phyloP scores from a whole-genome alignment of 1,140 invertebrate genomes.

The Anoplolepis gracilipes region DNA sequence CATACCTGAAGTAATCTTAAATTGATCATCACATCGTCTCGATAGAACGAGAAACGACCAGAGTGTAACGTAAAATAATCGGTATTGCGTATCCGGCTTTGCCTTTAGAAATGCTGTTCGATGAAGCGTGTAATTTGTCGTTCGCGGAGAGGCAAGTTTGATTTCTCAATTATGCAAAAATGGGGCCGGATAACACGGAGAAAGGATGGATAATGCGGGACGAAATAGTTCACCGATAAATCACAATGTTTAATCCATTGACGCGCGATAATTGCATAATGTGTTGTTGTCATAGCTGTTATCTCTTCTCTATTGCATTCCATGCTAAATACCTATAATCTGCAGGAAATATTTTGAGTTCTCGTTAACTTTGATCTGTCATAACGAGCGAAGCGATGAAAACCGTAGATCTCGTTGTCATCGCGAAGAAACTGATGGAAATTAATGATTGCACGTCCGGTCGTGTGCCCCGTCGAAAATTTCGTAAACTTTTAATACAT shows the following conservation, averaged over 20 bases:
- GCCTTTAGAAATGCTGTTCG: constrained; percentile 35
- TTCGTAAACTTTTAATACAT: constrained; percentile 50
- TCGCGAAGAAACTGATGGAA: constrained; percentile 57
- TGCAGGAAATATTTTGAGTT: not conserved
- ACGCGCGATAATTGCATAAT: not conserved
- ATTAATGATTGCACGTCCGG: constrained; percentile 60
- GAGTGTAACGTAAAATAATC: constrained; percentile 32
- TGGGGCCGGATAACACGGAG: not conserved
- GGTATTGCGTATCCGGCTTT: constrained; percentile 32
- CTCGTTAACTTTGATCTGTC: constrained; percentile 28
- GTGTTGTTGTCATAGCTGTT: not conserved
- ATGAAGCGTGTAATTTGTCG: constrained; percentile 50
- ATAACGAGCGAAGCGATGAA: constrained; percentile 32
- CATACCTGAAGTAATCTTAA: constrained; percentile 40
- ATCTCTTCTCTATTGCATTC: not conserved
- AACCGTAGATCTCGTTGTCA: constrained; percentile 32
- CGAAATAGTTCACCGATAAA: constrained; percentile 19
- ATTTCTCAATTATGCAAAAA: constrained; percentile 66
- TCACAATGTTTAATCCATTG: not conserved
- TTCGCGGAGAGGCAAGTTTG: constrained; percentile 56
- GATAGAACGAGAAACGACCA: constrained; percentile 40
- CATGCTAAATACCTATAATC: constrained; percentile 26
- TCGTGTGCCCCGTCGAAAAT: constrained; percentile 26
- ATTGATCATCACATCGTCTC: constrained; percentile 21
- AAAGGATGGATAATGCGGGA: not conserved